These are phyloP conservation scores for Tenthredo notha DNA, from an alignment of 2,888 invertebrate genomes.

Conservation along the genomic window DNA sequence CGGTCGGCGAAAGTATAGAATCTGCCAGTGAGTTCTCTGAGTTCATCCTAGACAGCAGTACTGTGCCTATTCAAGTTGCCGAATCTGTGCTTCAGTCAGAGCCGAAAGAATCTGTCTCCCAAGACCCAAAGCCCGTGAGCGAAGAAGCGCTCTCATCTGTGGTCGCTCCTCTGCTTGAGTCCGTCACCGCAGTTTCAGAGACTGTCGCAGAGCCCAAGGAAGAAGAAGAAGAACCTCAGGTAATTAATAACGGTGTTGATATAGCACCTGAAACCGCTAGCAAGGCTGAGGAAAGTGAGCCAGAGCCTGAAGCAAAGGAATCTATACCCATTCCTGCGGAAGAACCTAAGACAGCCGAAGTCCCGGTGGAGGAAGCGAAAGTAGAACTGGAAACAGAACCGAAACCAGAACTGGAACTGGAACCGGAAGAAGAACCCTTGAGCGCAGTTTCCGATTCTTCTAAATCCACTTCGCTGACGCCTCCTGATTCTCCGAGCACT, in stretches of 20 bases:
- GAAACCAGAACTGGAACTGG: not conserved
- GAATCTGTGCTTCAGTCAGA: constrained; percentile 74
- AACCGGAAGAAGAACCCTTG: constrained; percentile 52
- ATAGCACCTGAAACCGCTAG: not conserved
- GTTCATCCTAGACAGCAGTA: constrained; percentile 62
- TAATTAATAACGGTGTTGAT: not conserved
- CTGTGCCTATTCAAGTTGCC: constrained; percentile 74
- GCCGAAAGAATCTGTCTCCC: constrained; percentile 71
- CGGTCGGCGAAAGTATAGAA: not conserved
- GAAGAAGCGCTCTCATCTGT: constrained; percentile 71
- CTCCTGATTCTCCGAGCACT: constrained; percentile 44
- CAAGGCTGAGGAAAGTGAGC: not conserved
- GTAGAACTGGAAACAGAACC: constrained; percentile 41
- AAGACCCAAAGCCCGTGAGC: constrained; percentile 65
- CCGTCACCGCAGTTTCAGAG: constrained; percentile 65
- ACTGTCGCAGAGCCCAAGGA: constrained; percentile 56
- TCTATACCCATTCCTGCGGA: not conserved
- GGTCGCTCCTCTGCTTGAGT: constrained; percentile 68
- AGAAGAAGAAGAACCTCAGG: not conserved
- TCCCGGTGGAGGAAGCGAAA: constrained; percentile 53
- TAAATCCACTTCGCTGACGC: constrained; percentile 58
- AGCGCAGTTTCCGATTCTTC: constrained; percentile 53
- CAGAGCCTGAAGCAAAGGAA: constrained; percentile 31
- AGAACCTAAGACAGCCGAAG: constrained; percentile 58
- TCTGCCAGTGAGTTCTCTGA: not conserved